These are phyloP conservation scores for Spicauda simplicius DNA, from an alignment of 2,888 invertebrate genomes.

Conservation along the genomic window DNA sequence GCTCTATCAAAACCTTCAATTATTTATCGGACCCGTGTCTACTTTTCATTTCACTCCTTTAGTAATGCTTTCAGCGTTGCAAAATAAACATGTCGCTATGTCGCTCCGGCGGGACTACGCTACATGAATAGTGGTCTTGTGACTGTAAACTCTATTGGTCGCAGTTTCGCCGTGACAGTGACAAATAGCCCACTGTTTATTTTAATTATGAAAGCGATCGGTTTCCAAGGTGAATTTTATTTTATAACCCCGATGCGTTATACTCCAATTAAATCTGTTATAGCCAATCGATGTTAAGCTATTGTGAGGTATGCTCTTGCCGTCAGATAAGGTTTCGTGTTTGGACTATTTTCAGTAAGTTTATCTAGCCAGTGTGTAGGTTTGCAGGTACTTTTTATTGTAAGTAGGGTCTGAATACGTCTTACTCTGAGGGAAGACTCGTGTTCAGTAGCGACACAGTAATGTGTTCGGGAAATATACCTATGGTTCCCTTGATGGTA, in stretches of 20 bases:
- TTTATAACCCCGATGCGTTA: constrained; percentile 24
- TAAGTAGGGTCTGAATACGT: too few relatives aligned
- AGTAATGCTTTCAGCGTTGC: constrained; percentile 66
- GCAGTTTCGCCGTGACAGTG: constrained; percentile 56
- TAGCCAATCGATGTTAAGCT: constrained; percentile 40
- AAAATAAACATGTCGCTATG: constrained; percentile 69
- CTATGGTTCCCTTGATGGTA: too few relatives aligned
- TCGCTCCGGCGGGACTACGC: constrained; percentile 72
- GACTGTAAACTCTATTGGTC: constrained; percentile 64
- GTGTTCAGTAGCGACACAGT: too few relatives aligned
- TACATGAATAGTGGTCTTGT: constrained; percentile 66
- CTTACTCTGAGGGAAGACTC: too few relatives aligned
- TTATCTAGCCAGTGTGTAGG: not conserved
- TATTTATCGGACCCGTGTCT: constrained; percentile 85
- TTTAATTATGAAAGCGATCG: constrained; percentile 51
- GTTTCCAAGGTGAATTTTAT: constrained; percentile 20
- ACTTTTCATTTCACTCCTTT: constrained; percentile 84
- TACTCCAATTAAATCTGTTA: constrained; percentile 23
- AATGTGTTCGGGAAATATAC: too few relatives aligned
- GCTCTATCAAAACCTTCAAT: constrained; percentile 83
- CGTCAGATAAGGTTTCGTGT: not conserved
- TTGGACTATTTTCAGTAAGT: not conserved
- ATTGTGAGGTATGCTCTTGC: not conserved
- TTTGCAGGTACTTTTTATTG: too few relatives aligned
- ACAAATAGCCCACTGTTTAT: constrained; percentile 57